These are phyloP conservation scores for Melanostoma scalare DNA, from an alignment of 2,888 invertebrate species.

Conservation along the genomic window DNA sequence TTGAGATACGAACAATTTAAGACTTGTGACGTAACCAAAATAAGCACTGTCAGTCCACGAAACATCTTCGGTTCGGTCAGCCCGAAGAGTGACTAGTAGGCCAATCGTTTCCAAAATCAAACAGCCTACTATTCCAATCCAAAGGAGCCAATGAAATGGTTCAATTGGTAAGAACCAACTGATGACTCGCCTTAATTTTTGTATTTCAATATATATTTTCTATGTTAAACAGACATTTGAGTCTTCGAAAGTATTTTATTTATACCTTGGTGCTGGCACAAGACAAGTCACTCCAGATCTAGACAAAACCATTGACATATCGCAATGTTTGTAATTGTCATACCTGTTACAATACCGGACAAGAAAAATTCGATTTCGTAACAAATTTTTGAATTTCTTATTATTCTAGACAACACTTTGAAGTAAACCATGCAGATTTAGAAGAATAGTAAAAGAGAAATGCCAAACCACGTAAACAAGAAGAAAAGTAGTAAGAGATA, in stretches of 20 bases:
- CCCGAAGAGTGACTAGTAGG: conserved; percentile 75
- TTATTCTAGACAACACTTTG: too few relatives aligned
- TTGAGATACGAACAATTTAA: conserved; percentile 78
- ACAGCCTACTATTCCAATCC: conserved; percentile 83
- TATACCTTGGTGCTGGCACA: conserved; percentile 86
- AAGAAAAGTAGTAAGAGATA: too few relatives aligned
- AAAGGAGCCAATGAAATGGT: conserved; percentile 84
- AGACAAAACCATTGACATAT: conserved; percentile 84
- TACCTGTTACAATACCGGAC: conserved; percentile 80
- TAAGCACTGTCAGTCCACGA: conserved; percentile 74
- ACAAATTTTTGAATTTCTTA: too few relatives aligned
- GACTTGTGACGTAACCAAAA: conserved; percentile 76
- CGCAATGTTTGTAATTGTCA: conserved; percentile 84
- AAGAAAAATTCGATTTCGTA: too few relatives aligned
- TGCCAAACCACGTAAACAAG: too few relatives aligned
- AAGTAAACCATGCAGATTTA: too few relatives aligned
- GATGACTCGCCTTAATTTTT: conserved; percentile 82
- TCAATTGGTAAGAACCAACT: conserved; percentile 85
- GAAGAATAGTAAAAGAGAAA: too few relatives aligned
- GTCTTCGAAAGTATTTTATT: neutral
- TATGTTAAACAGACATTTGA: too few relatives aligned
- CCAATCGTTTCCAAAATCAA: conserved; percentile 82
- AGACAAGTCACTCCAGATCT: conserved; percentile 87
- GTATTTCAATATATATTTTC: too few relatives aligned
- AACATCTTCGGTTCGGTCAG: conserved; percentile 63